Conservation (phyloP, 2,113 vertebrate genomes). For the Capreolus pygargus region DNA sequence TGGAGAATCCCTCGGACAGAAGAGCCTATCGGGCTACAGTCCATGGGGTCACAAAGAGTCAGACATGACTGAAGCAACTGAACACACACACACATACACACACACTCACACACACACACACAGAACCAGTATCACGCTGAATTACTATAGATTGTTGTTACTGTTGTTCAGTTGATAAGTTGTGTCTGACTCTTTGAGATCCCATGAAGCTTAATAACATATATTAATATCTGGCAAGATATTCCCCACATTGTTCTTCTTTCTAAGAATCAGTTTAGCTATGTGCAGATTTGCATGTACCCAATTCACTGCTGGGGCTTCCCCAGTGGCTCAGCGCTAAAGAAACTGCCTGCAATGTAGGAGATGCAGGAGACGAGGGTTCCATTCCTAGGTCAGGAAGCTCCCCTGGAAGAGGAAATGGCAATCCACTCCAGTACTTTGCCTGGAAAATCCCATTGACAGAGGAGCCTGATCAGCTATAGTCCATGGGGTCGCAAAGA, state of each 20-base stretch:
- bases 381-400: not conserved
- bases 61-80: rapidly evolving
- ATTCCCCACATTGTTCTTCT: not conserved
- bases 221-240: not conserved
- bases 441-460: not conserved
- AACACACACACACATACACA: not conserved
- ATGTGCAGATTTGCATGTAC: not conserved
- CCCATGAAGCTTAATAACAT: not conserved
- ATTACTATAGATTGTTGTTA: not conserved
- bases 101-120: no score
- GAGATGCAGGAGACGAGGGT: not conserved
- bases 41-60: not conserved
- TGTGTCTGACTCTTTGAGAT: not conserved
- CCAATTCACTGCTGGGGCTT: not conserved
- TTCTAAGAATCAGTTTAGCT: not conserved
- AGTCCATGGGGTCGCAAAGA: not conserved
- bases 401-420: not conserved
- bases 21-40: not conserved
- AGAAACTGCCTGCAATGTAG: not conserved
- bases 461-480: not conserved
- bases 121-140: not conserved
- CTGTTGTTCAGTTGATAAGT: not conserved
- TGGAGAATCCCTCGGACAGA: not conserved
- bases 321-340: not conserved
- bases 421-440: not conserved